phyloP scores from a whole-genome alignment of 2,113 vertebrate genomes.

The Ranitomeya imitator region DNA sequence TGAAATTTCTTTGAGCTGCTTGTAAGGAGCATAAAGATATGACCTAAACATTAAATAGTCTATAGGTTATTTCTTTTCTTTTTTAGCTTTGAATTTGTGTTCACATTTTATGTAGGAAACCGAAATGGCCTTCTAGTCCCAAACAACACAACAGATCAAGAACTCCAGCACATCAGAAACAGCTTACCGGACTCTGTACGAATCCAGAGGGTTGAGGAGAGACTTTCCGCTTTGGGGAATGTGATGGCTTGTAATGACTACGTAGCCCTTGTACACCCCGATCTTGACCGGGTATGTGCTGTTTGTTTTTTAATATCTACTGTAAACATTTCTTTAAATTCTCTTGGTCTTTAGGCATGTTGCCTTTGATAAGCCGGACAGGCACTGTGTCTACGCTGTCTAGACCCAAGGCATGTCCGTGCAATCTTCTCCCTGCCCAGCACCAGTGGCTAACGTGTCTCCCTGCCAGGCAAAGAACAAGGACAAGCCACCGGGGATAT shows the following conservation, averaged over 20 bases:
- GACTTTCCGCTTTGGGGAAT: constrained; percentile 92
- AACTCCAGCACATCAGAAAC: constrained; percentile 95
- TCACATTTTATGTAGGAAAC: constrained; percentile 77
- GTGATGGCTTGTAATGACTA: constrained; percentile 96
- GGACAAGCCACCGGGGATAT: too few relatives aligned
- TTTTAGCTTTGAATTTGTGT: neutral
- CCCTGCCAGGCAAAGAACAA: too few relatives aligned
- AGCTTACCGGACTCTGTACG: constrained; percentile 83
- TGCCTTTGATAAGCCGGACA: too few relatives aligned
- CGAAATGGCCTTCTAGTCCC: constrained; percentile 91
- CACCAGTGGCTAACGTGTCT: too few relatives aligned
- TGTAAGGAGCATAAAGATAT: too few relatives aligned
- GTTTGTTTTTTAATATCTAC: neutral
- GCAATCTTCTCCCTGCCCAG: too few relatives aligned
- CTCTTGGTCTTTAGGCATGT: too few relatives aligned
- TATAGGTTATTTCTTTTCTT: neutral
- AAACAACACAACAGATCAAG: constrained; percentile 93
- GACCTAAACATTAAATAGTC: too few relatives aligned
- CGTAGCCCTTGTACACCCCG: constrained; percentile 93
- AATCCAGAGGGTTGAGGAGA: constrained; percentile 90
- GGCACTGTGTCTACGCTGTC: too few relatives aligned
- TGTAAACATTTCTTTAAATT: too few relatives aligned
- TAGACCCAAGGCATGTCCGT: too few relatives aligned
- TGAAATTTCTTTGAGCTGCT: too few relatives aligned
- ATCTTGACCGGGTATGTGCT: constrained; percentile 86